Base-by-base conservation (phyloP, 2,797 vertebrate genomes). In the Percopsis omiscomaycus region DNA sequence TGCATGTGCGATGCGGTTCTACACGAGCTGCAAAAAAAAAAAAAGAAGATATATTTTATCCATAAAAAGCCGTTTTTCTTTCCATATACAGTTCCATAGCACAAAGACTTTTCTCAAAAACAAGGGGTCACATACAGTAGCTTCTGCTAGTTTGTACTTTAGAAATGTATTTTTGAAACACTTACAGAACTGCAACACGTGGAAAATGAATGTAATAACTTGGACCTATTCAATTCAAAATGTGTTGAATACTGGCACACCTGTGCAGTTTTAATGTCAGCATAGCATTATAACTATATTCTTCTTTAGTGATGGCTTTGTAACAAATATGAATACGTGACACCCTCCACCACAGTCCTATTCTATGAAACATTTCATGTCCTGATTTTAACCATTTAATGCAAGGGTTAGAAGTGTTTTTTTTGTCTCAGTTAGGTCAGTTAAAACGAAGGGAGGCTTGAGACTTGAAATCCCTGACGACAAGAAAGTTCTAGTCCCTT, bases 301-400 rank as follows among this genome's bases (percentile, higher is more conserved):
- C 2, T 48, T 48, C 11, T 11, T 5, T 12, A 48, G 46, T 48
- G 46, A 11, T 5, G 44, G 44, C 44, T 12, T 45, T 12, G 44
- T 45, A 45, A 12, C 44, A 45, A 5, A 5, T n/a, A 12, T 12
- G 46, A n/a, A 12, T n/a, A n/a, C 11, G 10, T 9, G 6, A 9
- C 11, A 0, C 14, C 46, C 14, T 48, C 46, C 11, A 48, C 9
- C 1, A 22, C 46, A n/a, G 11, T 55, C 30, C 22, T 22, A 3
- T 55, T 37, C 30, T 55, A 78, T 61, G 65, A 73, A 74, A 68
- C 78, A 74, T 79, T 83, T 73, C 56, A 44, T 28, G 61, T 32
- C 64, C 65, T 55, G 73, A 22, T 68, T 76, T 68, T 67, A 55
- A 66, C 77, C 62, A 50, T 71, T 69, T 59, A 47, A 61, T 66